Evolutionary conservation across 2,113 vertebrate species (phyloP).

Genomic region (Chunga burmeisteri): DNA sequence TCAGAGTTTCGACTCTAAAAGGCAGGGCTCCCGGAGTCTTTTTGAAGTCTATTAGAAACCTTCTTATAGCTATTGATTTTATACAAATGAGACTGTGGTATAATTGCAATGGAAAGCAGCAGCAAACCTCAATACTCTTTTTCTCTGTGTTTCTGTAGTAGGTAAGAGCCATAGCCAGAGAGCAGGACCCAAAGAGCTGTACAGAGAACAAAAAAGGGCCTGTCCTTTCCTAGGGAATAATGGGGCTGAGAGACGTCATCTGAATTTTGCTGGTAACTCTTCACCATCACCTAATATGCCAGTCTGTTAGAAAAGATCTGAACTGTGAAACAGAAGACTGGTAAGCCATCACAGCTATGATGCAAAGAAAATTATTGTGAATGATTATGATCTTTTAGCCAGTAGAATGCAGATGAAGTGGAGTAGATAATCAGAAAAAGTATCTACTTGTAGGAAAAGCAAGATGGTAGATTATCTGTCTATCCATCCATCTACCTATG

Average conservation of each 20-base stretch:
- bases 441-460: not conserved
- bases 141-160: not conserved
- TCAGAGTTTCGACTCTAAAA: not conserved
- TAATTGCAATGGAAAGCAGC: not conserved
- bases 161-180: not conserved
- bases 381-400: not conserved
- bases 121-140: not conserved
- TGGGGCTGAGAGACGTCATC: rapidly evolving
- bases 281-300: not conserved
- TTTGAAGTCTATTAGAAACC: not conserved
- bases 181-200: not conserved
- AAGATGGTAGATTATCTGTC: not conserved
- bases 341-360: not conserved
- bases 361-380: not conserved
- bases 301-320: not conserved
- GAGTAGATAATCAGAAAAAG: not conserved
- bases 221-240: not conserved
- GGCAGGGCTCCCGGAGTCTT: not conserved
- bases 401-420: not conserved
- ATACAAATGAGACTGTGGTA: not conserved
- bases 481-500: not conserved
- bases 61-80: not conserved
- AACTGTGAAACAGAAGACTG: not conserved
- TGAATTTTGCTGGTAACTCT: not conserved
- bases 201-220: not conserved